Conservation (phyloP, 2,797 vertebrate genomes). For the Microcaecilia unicolor region DNA sequence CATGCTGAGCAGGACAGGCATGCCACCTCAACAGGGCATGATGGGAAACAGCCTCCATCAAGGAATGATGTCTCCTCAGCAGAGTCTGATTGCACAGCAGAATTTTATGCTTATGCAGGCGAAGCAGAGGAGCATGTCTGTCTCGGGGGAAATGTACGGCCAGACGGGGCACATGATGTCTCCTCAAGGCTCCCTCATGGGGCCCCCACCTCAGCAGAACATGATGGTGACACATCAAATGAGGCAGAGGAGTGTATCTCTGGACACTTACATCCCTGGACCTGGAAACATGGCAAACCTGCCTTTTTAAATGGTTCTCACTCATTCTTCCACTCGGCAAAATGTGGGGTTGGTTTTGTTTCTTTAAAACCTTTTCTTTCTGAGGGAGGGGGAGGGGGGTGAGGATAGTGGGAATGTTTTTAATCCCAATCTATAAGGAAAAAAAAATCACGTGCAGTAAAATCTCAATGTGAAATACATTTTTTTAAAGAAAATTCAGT, state of each 20-base stretch:
- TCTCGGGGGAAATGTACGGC: slow-evolving; percentile 82
- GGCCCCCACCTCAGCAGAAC: slow-evolving; percentile 75
- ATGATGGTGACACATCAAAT: slow-evolving; percentile 87
- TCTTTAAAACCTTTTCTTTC: slow-evolving; percentile 27
- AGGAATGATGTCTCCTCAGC: slow-evolving; percentile 59
- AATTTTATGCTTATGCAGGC: slow-evolving; percentile 96
- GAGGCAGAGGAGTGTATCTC: slow-evolving; percentile 87
- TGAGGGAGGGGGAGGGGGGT: slow-evolving; percentile 42
- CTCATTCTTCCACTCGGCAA: slow-evolving; percentile 33
- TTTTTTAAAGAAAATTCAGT: too few relatives aligned
- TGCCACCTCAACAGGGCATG: slow-evolving; percentile 77
- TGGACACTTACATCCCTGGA: slow-evolving; percentile 80
- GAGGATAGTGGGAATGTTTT: slow-evolving; percentile 8
- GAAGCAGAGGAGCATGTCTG: slow-evolving; percentile 79
- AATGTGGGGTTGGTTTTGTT: slow-evolving; percentile 42
- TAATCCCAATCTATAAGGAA: too few relatives aligned
- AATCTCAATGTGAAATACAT: too few relatives aligned
- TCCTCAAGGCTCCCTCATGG: slow-evolving; percentile 85
- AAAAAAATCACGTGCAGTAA: too few relatives aligned
- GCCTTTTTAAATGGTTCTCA: slow-evolving; percentile 75
- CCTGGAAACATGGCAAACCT: slow-evolving; percentile 86
- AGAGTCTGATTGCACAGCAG: slow-evolving; percentile 75
- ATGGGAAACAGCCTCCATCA: slow-evolving; percentile 63
- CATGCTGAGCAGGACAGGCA: slow-evolving; percentile 88
- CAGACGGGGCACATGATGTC: slow-evolving; percentile 80